Percentiles rank a stretch among this genome's conserved stretches.
phyloP scores from a whole-genome alignment of 2,113 vertebrate species.

The Perognathus longimembris region DNA sequence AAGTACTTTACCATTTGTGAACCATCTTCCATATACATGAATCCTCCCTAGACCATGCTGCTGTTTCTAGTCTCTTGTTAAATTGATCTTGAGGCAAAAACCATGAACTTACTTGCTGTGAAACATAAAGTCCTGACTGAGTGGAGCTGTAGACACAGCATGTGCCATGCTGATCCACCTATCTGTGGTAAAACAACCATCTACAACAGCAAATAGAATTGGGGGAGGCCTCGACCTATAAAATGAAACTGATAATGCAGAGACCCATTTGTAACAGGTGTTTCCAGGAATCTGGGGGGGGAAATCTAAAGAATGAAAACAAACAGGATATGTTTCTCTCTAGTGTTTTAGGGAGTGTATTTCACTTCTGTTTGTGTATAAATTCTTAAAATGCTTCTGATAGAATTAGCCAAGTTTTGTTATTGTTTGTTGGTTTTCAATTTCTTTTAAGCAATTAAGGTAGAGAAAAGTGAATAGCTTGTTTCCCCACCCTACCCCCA shows the following conservation, averaged over 20 bases:
- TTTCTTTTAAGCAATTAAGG: constrained; percentile 8
- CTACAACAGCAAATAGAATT: neutral
- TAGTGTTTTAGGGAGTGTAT: neutral
- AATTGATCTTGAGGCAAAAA: neutral
- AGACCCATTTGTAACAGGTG: neutral
- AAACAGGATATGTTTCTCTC: neutral
- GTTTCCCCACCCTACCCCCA: neutral
- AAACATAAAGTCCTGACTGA: neutral
- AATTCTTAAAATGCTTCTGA: neutral
- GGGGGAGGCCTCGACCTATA: neutral
- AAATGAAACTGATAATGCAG: neutral
- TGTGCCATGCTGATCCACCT: neutral
- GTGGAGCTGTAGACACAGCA: neutral
- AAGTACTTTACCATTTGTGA: neutral
- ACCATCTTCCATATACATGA: neutral
- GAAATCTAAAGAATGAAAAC: neutral
- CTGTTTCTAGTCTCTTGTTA: neutral
- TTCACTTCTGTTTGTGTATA: neutral
- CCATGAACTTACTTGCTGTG: neutral
- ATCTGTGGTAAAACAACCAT: neutral
- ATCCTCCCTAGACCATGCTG: neutral
- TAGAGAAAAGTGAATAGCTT: neutral
- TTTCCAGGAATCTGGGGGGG: neutral
- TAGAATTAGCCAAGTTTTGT: neutral
- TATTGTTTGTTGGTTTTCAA: neutral